Evolutionary conservation across 1,140 invertebrate genomes (phyloP).

Genomic region (Globodera ellingtonae): DNA sequence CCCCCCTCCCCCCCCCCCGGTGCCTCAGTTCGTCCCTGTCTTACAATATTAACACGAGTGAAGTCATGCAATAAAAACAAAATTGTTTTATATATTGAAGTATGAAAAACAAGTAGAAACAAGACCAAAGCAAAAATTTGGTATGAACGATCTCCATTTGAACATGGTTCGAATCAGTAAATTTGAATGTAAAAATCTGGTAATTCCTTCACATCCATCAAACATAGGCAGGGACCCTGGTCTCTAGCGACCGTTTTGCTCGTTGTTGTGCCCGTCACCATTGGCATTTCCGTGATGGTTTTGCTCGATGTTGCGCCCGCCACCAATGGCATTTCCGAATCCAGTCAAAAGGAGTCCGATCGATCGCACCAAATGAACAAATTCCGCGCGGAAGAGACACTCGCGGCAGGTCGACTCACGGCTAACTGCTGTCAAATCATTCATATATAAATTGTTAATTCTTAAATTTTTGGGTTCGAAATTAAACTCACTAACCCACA

Average conservation of each 20-base stretch:
- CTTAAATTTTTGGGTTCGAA: not conserved
- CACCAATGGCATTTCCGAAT: not conserved
- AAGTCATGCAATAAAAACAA: too few relatives aligned
- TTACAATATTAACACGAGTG: too few relatives aligned
- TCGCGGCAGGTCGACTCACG: not conserved
- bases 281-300: not conserved
- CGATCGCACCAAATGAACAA: not conserved
- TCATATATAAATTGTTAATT: not conserved
- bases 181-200: too few relatives aligned
- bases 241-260: not conserved
- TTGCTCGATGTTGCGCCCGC: not conserved
- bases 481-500: not conserved
- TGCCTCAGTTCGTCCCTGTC: too few relatives aligned
- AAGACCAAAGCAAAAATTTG: too few relatives aligned
- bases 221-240: too few relatives aligned
- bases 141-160: too few relatives aligned
- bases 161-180: too few relatives aligned
- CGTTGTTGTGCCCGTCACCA: not conserved
- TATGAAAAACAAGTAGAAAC: too few relatives aligned
- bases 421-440: not conserved
- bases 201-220: too few relatives aligned
- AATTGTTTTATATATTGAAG: too few relatives aligned
- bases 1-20: too few relatives aligned
- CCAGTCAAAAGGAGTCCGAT: not conserved
- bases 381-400: not conserved